Percentiles rank a stretch among this genome's conserved stretches.
phyloP scores from a whole-genome alignment of 1,140 invertebrate species.

The Pemphigus obesinymphae region DNA sequence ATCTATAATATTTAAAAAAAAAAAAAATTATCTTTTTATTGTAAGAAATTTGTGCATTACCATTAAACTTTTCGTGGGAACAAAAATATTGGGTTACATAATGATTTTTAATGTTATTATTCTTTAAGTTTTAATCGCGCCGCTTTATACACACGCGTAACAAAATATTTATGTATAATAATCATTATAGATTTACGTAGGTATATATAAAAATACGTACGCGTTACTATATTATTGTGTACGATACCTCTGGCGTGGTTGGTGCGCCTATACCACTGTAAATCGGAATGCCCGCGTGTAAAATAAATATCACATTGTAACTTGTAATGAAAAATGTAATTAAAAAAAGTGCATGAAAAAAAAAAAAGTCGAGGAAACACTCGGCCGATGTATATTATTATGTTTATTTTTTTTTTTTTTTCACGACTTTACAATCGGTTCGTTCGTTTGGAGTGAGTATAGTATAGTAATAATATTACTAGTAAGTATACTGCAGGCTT shows the following conservation, averaged over 20 bases:
- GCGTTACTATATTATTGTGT: no score
- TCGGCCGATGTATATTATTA: not conserved
- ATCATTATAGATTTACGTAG: no score
- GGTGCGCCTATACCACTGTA: not conserved
- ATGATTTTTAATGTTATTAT: no score
- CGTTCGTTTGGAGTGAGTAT: no score
- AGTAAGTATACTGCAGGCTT: no score
- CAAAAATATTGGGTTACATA: no score
- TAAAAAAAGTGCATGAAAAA: not conserved
- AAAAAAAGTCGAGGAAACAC: not conserved
- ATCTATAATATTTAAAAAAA: not conserved
- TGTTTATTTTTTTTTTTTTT: not conserved
- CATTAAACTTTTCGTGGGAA: not conserved
- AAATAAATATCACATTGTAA: not conserved
- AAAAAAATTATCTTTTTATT: not conserved
- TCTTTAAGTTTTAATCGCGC: no score
- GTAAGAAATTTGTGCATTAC: not conserved
- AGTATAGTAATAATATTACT: not conserved
- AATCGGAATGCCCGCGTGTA: not conserved
- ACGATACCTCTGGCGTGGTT: not conserved
- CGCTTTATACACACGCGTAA: no score
- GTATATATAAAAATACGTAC: no score
- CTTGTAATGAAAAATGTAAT: no score
- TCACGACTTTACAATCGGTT: not conserved
- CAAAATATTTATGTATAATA: no score